These are phyloP conservation scores for Paelopatides confundens DNA, from an alignment of 53 echinoderm and acorn worm species.

Conservation along the genomic window DNA sequence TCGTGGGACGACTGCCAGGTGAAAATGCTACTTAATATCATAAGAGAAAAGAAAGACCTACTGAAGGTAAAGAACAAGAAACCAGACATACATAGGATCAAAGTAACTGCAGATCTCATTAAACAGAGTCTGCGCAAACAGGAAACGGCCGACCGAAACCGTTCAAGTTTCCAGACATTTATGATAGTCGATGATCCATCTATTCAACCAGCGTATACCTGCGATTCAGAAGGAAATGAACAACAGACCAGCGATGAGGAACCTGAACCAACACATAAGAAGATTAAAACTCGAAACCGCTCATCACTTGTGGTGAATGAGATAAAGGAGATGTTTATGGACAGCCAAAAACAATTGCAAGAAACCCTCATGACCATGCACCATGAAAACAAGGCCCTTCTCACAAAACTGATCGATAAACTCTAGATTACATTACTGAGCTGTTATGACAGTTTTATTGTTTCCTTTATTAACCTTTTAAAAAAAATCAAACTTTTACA, in stretches of 20 bases:
- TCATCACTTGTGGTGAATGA: background rate
- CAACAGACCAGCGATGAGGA: background rate
- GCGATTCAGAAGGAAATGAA: slow-evolving; percentile 13
- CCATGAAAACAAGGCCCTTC: background rate
- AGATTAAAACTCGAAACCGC: background rate
- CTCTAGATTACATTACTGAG: background rate
- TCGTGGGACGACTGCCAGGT: background rate
- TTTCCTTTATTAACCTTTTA: too few species aligned
- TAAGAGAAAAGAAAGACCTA: slow-evolving; percentile 19
- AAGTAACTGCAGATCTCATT: background rate
- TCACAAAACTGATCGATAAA: slow-evolving; percentile 6
- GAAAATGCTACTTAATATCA: background rate
- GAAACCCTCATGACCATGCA: background rate
- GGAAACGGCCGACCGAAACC: slow-evolving; percentile 24
- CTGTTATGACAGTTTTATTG: background rate
- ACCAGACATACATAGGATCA: background rate
- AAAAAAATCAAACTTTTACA: too few species aligned
- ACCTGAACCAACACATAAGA: background rate
- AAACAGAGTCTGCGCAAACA: background rate
- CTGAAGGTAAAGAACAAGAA: slow-evolving; percentile 1
- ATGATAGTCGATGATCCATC: slow-evolving; percentile 23
- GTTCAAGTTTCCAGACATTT: slow-evolving; percentile 32
- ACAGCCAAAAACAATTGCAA: background rate
- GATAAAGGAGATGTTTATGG: background rate
- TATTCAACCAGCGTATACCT: slow-evolving; percentile 6